phyloP scores from a whole-genome alignment of 2,797 vertebrate species.

The Propithecus deckenii region DNA sequence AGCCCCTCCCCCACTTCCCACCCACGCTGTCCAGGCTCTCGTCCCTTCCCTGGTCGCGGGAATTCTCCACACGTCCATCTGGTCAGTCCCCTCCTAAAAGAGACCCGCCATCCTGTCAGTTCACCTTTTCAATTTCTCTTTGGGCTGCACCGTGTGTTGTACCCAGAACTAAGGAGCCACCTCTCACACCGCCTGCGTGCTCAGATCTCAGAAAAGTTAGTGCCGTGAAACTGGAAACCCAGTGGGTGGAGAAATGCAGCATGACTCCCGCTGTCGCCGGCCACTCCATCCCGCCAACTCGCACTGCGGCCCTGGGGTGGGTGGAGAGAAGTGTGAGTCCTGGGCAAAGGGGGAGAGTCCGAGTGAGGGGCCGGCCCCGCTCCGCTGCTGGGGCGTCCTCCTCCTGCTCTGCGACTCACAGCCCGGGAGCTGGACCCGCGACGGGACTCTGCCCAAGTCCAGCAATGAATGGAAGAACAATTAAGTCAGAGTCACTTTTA shows the following conservation, averaged over 20 bases:
- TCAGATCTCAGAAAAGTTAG: neutral
- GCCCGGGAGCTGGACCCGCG: neutral
- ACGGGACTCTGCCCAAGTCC: conserved; percentile 63
- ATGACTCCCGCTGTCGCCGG: conserved; percentile 14
- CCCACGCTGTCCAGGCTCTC: neutral
- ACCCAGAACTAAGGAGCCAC: neutral
- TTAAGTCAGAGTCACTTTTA: conserved; percentile 74
- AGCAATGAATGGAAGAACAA: conserved; percentile 51
- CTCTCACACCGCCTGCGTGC: neutral
- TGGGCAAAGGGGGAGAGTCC: neutral
- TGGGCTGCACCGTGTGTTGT: neutral
- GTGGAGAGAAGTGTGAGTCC: neutral
- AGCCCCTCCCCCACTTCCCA: neutral
- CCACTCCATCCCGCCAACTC: neutral
- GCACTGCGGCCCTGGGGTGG: neutral
- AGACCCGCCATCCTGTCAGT: fast-evolving
- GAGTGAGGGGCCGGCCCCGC: neutral
- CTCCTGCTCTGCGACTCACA: conserved; percentile 40
- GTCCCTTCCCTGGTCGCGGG: neutral
- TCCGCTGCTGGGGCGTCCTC: neutral
- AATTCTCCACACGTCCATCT: neutral
- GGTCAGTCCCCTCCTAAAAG: neutral
- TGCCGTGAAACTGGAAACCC: neutral
- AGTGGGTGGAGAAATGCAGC: neutral
- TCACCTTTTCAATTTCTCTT: neutral